A percentile compares a stretch with the other conserved stretches of the same genome.
These are phyloP conservation scores for Dione vanillae DNA, from an alignment of 2,888 invertebrate species.

Conservation along the genomic window DNA sequence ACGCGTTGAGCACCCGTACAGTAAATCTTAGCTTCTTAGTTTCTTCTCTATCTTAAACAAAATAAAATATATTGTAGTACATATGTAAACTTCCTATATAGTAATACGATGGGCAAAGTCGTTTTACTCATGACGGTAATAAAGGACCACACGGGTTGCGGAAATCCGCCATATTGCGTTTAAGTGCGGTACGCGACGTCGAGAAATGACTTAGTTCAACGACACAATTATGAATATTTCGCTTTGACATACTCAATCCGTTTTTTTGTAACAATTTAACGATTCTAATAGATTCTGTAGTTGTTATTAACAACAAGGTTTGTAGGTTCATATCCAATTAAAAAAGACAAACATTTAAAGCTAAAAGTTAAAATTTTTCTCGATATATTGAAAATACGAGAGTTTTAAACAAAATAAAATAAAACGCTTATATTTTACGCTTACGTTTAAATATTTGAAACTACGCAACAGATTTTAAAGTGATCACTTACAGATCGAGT, in stretches of 20 bases:
- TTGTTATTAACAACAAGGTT: not conserved
- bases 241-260: not conserved
- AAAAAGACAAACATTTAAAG: too few relatives aligned
- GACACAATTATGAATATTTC: conserved; percentile 22
- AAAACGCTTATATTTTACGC: too few relatives aligned
- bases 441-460: too few relatives aligned
- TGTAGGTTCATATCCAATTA: too few relatives aligned
- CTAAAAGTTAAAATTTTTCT: too few relatives aligned
- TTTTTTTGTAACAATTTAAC: not conserved
- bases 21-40: too few relatives aligned
- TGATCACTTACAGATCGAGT: too few relatives aligned
- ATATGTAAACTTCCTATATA: not conserved
- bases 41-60: not conserved
- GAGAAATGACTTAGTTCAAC: conserved; percentile 26
- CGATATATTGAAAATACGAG: too few relatives aligned
- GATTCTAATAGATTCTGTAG: not conserved
- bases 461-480: too few relatives aligned
- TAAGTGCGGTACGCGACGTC: conserved; percentile 43
- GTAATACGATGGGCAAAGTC: conserved; percentile 32
- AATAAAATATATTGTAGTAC: not conserved
- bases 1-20: too few relatives aligned
- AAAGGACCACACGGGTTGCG: conserved; percentile 43
- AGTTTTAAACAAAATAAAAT: too few relatives aligned
- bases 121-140: conserved; percentile 40
- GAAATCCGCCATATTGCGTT: conserved; percentile 44